phyloP scores from a whole-genome alignment of 2,888 invertebrate species.

The Chydorus sphaericus region DNA sequence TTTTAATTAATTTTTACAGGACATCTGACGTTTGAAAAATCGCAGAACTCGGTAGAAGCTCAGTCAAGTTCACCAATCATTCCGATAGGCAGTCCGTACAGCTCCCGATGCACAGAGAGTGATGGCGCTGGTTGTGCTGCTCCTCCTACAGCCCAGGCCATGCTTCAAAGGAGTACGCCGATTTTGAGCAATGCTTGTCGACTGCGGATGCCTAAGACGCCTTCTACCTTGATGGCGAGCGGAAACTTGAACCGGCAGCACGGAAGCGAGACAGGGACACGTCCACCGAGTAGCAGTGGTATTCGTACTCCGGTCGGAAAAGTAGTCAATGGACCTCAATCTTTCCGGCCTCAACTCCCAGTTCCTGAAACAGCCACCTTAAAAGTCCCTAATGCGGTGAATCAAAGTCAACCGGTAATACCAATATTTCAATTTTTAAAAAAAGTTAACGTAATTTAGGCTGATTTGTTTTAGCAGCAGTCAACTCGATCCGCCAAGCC shows the following conservation, averaged over 20 bases:
- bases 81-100: neutral
- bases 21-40: neutral
- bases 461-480: too few species aligned
- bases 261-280: neutral
- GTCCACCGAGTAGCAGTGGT: neutral
- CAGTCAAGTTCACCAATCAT: neutral
- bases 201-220: neutral
- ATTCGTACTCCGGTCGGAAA: neutral
- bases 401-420: neutral
- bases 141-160: neutral
- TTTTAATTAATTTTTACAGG: neutral
- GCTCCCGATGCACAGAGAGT: neutral
- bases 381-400: neutral
- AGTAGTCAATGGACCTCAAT: neutral
- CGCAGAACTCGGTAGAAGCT: neutral
- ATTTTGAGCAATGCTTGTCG: neutral
- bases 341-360: neutral
- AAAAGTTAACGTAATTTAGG: neutral
- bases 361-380: neutral
- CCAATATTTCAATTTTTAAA: neutral
- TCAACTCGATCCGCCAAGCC: neutral
- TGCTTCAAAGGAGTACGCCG: neutral
- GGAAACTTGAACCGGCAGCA: slow-evolving; percentile 5
- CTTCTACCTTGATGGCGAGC: neutral
- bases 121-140: neutral